Percentiles rank a stretch among this genome's conserved stretches.
Conservation (phyloP, 2,113 vertebrate species). For the Misgurnus anguillicaudatus region DNA sequence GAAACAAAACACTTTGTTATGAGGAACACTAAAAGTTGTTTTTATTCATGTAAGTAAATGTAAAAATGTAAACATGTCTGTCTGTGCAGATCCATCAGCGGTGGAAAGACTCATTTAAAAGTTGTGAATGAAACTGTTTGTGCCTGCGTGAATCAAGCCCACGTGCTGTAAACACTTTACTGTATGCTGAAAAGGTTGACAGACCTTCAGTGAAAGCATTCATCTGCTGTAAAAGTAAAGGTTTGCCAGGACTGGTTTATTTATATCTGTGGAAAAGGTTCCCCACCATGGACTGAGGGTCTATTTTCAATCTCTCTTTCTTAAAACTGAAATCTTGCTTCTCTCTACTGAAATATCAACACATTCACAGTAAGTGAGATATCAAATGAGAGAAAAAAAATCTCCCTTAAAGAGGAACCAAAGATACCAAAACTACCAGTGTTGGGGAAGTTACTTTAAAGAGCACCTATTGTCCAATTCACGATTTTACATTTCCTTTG, state of each 20-base stretch:
- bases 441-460: too few relatives aligned
- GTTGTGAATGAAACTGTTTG: background rate
- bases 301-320: constrained; percentile 32
- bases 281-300: background rate
- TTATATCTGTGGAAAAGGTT: constrained; percentile 3
- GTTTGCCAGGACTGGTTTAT: constrained; percentile 5
- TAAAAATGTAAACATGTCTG: background rate
- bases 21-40: background rate
- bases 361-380: background rate
- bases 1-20: background rate
- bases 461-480: too few relatives aligned
- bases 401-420: background rate
- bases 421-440: background rate
- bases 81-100: background rate
- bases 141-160: background rate
- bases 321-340: constrained; percentile 26
- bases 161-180: background rate
- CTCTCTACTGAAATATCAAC: background rate
- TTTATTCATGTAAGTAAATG: background rate
- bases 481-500: too few relatives aligned
- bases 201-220: background rate
- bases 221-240: background rate
- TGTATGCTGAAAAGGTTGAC: background rate
- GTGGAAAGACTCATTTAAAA: background rate
- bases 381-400: too few relatives aligned